phyloP scores from a whole-genome alignment of 2,888 invertebrate genomes.

The Himalopsyche anomala region DNA sequence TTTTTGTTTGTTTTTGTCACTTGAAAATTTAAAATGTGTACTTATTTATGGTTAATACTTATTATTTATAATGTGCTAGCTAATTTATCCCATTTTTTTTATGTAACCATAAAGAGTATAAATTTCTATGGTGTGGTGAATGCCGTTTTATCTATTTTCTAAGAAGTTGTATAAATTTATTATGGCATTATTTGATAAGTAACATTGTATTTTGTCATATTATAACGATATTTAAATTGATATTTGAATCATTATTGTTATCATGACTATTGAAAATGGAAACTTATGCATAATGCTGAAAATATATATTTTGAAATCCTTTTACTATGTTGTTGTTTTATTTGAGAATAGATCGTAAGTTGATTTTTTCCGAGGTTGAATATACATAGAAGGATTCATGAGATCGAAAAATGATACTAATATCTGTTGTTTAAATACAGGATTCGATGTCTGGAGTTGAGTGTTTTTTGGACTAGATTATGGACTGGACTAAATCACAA shows the following conservation, averaged over 20 bases:
- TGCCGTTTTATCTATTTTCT: slow-evolving; percentile 17
- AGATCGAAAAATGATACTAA: too few species aligned
- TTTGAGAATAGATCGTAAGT: neutral
- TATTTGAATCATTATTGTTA: slow-evolving; percentile 35
- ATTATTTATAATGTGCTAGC: neutral
- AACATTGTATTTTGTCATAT: slow-evolving; percentile 39
- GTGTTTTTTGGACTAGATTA: too few species aligned
- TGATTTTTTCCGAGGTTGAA: neutral
- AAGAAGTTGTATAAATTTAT: neutral
- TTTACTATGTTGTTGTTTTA: slow-evolving; percentile 7
- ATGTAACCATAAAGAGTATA: slow-evolving; percentile 8
- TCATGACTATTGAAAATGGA: neutral
- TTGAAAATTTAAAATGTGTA: neutral
- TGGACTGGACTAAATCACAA: too few species aligned
- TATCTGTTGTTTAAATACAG: too few species aligned
- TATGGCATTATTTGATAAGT: neutral
- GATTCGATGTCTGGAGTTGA: too few species aligned
- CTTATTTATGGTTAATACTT: slow-evolving; percentile 32
- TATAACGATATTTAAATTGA: slow-evolving; percentile 18
- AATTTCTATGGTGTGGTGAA: neutral
- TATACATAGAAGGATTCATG: too few species aligned
- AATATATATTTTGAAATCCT: slow-evolving; percentile 41
- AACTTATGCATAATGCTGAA: neutral
- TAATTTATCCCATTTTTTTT: neutral
- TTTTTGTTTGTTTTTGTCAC: too few species aligned